A percentile compares a stretch with the other conserved stretches of the same genome.
phyloP scores from a whole-genome alignment of 1,140 invertebrate species.

The Drosophila equinoxialis region DNA sequence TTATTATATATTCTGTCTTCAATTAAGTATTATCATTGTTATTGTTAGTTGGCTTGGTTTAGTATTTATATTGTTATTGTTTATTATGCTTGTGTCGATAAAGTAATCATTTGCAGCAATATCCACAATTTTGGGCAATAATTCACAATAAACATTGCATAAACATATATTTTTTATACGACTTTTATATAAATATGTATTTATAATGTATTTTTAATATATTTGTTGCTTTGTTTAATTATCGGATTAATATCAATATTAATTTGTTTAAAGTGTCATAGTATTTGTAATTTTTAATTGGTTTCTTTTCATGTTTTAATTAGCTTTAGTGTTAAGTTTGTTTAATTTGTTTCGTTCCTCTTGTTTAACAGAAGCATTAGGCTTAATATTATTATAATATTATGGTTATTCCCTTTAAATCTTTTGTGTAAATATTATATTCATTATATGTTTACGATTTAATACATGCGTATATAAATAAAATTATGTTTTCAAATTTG shows the following conservation, averaged over 20 bases:
- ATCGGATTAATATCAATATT: neutral
- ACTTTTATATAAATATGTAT: slow-evolving; percentile 34
- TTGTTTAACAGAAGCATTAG: slow-evolving; percentile 23
- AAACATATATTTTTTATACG: slow-evolving; percentile 37
- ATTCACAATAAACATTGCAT: slow-evolving; percentile 53
- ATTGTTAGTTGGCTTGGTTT: slow-evolving; percentile 31
- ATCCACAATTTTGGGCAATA: slow-evolving; percentile 57
- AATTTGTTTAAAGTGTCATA: slow-evolving; percentile 12
- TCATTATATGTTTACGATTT: slow-evolving; percentile 42
- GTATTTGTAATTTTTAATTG: slow-evolving; percentile 35
- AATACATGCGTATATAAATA: slow-evolving; percentile 62
- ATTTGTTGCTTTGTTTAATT: slow-evolving; percentile 3
- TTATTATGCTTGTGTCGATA: slow-evolving; percentile 57
- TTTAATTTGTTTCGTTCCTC: slow-evolving; percentile 35
- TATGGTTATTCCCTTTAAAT: slow-evolving; percentile 3
- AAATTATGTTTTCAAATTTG: slow-evolving; percentile 62
- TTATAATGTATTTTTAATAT: slow-evolving; percentile 30
- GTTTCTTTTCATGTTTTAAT: slow-evolving; percentile 30
- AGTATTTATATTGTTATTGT: slow-evolving; percentile 51
- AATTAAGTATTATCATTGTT: slow-evolving; percentile 19
- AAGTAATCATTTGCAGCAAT: slow-evolving; percentile 80
- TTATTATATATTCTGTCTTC: neutral
- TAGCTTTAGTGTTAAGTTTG: slow-evolving; percentile 29
- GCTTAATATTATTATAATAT: slow-evolving; percentile 1
- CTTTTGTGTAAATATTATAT: slow-evolving; percentile 54